These are phyloP conservation scores for Xanthorhoe spadicearia DNA, from an alignment of 2,888 invertebrate species.

Conservation along the genomic window DNA sequence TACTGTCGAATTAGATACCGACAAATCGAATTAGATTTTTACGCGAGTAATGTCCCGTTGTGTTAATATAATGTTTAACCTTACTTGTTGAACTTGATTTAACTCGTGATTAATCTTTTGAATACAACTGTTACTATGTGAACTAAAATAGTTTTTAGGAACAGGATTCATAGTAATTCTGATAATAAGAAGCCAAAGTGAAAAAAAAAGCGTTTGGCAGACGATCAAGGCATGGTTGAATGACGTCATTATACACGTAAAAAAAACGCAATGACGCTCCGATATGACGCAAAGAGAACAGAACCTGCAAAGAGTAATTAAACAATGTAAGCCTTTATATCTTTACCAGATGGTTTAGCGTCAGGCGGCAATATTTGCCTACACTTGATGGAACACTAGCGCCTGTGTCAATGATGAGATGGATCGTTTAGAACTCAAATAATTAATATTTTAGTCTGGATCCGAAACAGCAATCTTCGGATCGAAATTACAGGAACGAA, in stretches of 20 bases:
- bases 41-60: too few species aligned
- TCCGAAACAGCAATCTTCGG: not conserved
- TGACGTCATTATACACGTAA: constrained; percentile 21
- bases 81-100: not conserved
- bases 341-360: too few species aligned
- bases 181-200: constrained; percentile 14
- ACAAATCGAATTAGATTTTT: too few species aligned
- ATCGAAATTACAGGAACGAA: too few species aligned
- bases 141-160: not conserved
- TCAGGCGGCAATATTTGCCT: too few species aligned
- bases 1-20: too few species aligned
- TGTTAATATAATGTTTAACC: too few species aligned
- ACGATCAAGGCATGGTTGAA: constrained; percentile 19
- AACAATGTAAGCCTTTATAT: not conserved
- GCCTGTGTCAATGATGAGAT: too few species aligned
- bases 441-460: too few species aligned
- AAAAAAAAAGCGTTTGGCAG: constrained; percentile 19
- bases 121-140: not conserved
- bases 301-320: not conserved
- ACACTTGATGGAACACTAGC: too few species aligned
- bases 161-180: constrained; percentile 5
- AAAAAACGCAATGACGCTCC: constrained; percentile 23
- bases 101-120: not conserved
- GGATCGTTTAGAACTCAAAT: too few species aligned
- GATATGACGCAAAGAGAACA: constrained; percentile 22